Percentiles rank a stretch among this genome's conserved stretches.
phyloP scores from a whole-genome alignment of 2,113 vertebrate genomes.

The Thalassarche chlororhynchos region DNA sequence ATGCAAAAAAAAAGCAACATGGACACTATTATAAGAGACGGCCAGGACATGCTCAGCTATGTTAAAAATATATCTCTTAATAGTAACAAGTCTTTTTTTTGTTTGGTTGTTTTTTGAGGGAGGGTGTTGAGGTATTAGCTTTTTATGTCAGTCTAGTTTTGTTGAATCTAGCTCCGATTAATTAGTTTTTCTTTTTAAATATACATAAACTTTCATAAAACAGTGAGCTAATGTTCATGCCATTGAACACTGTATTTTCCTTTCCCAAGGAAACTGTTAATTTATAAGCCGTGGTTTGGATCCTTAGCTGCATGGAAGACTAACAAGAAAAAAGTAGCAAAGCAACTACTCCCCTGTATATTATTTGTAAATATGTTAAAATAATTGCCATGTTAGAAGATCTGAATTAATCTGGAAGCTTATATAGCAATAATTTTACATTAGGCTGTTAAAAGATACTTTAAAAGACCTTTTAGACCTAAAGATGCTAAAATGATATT shows the following conservation, averaged over 20 bases:
- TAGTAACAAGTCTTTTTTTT: background rate
- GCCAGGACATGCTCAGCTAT: background rate
- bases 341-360: background rate
- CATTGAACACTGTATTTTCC: background rate
- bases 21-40: background rate
- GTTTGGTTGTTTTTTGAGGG: background rate
- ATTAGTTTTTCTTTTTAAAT: background rate
- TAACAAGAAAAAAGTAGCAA: background rate
- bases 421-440: background rate
- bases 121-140: background rate
- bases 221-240: background rate
- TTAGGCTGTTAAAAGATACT: background rate
- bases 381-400: background rate
- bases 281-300: background rate
- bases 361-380: background rate
- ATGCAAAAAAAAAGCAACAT: background rate
- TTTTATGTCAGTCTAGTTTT: background rate
- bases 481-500: background rate
- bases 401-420: background rate
- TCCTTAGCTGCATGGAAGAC: background rate
- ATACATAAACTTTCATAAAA: background rate
- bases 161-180: background rate
- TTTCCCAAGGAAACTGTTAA: background rate
- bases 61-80: background rate
- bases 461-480: background rate